Evolutionary conservation across 2,888 invertebrate species (phyloP).

Genomic region (Smittia aterrima): DNA sequence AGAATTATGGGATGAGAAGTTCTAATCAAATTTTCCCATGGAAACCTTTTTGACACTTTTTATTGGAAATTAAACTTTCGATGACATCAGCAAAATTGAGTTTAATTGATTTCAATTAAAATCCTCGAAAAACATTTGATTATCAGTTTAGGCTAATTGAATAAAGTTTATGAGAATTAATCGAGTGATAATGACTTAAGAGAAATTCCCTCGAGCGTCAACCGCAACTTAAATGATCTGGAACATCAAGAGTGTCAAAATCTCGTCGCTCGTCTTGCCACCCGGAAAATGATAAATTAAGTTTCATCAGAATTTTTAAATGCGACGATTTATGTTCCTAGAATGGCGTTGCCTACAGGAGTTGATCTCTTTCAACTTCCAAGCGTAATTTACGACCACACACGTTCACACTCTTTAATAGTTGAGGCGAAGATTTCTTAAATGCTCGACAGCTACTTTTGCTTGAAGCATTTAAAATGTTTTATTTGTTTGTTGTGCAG

Average conservation of each 20-base stretch:
- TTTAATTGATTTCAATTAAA: not conserved
- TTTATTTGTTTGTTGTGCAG: conserved; percentile 2
- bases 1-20: not conserved
- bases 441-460: not conserved
- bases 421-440: not conserved
- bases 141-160: not conserved
- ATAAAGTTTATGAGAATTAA: not conserved
- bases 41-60: not conserved
- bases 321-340: conserved; percentile 15
- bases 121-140: not conserved
- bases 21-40: not conserved
- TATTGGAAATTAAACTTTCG: not conserved
- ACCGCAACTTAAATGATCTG: not conserved
- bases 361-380: not conserved
- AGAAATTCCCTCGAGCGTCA: not conserved
- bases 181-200: not conserved
- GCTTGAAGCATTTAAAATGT: not conserved
- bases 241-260: not conserved
- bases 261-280: not conserved
- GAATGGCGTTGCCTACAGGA: not conserved
- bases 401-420: not conserved
- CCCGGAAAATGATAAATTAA: conserved; percentile 1
- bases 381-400: conserved; percentile 15
- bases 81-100: not conserved
- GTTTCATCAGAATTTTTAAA: conserved; percentile 8